Evolutionary conservation across 1,140 invertebrate species (phyloP), one percentile per base, ranked within the genome.

Genomic region (Popillia japonica): DNA sequence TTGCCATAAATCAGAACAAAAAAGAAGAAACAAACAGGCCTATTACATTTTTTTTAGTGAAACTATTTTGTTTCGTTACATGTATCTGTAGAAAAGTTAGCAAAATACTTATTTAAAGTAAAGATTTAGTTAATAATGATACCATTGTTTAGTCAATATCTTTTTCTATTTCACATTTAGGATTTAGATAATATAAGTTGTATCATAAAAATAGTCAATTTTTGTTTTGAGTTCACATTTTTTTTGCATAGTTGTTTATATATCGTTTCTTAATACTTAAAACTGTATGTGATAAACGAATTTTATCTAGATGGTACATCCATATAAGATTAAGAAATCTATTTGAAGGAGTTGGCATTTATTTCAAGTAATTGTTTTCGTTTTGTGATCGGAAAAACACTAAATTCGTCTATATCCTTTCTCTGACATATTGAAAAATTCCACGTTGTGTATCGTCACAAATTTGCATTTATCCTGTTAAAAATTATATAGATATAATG

Each of bases 391-490:
- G 48, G 48, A n/a, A 55, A 55, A n/a, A n/a, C 9, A 68, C 27
- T 23, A 27, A 68, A 68, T 68, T 8, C 20, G 20, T 61, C 14
- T 61, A 17, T 61, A 10, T 10, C 61, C 8, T 23, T 11, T 10
- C 9, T 11, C n/a, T 11, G 17, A 14, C 2, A 68, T 22, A 34
- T 10, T 27, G 20, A 22, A 22, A 68, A 68, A 68, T 68, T 68
- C 61, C 61, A 68, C 48, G 20, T 23, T 68, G 61, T 68, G 61
- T 68, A 68, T n/a, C 11, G 10, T 34, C 61, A 68, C 61, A 68
- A 68, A 68, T 27, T 68, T 68, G 61, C 61, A 68, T 68, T 68
- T 68, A 68, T 68, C 17, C 61, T 68, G 61, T 68, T 68, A 22
- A 68, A 22, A 68, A 68, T 55, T 23, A 64, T 64, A 64, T n/a